phyloP scores from a whole-genome alignment of 2,888 invertebrate genomes.

The Tenthredo amoena region DNA sequence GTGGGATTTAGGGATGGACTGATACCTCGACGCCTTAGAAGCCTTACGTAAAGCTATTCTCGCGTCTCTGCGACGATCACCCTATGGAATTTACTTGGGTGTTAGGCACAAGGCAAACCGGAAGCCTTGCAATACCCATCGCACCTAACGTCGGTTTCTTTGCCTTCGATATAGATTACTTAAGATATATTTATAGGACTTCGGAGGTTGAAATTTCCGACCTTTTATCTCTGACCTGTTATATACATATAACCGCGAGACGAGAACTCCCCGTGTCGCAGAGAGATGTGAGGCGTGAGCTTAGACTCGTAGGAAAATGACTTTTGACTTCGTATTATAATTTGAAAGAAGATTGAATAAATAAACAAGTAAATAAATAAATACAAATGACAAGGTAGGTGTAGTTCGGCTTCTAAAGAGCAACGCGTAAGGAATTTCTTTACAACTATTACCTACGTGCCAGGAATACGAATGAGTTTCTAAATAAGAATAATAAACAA shows the following conservation, averaged over 20 bases:
- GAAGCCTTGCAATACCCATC: constrained; percentile 36
- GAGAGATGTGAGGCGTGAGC: neutral
- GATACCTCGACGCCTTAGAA: constrained; percentile 33
- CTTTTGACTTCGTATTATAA: neutral
- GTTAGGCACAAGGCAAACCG: constrained; percentile 19
- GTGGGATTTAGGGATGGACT: constrained; percentile 25
- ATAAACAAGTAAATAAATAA: neutral
- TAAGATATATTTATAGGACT: constrained; percentile 5
- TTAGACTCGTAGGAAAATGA: neutral
- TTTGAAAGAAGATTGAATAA: neutral
- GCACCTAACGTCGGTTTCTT: neutral
- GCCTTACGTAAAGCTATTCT: constrained; percentile 32
- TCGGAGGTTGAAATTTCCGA: neutral
- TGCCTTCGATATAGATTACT: constrained; percentile 1
- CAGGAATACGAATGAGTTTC: constrained; percentile 35
- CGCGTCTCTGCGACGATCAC: constrained; percentile 12
- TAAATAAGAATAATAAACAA: constrained; percentile 48
- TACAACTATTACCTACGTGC: neutral
- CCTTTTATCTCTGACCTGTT: neutral
- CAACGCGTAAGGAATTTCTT: constrained; percentile 25
- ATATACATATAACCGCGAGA: neutral
- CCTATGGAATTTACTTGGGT: constrained; percentile 19
- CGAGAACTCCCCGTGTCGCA: neutral
- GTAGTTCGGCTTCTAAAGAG: constrained; percentile 1
- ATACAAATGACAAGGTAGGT: constrained; percentile 9